phyloP scores from a whole-genome alignment of 2,113 vertebrate species.

The Pseudorhombus dupliciocellatus region DNA sequence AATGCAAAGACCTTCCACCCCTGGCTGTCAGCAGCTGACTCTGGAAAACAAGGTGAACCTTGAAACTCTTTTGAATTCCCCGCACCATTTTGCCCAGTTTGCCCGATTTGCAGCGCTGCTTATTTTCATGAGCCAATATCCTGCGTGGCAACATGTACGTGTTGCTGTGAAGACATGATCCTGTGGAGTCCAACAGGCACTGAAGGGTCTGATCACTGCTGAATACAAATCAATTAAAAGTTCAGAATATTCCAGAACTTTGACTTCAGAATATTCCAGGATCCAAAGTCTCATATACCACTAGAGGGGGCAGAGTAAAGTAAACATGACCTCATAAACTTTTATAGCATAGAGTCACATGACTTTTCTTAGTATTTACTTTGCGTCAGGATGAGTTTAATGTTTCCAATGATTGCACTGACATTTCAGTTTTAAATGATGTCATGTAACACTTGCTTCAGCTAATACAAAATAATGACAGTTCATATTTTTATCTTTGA shows the following conservation, averaged over 20 bases:
- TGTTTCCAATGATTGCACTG: no score
- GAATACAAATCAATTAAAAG: neutral
- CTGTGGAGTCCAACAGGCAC: conserved; percentile 18
- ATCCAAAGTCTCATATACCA: no score
- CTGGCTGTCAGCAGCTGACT: conserved; percentile 22
- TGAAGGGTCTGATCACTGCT: conserved; percentile 1
- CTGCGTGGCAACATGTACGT: neutral
- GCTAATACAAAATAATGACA: no score
- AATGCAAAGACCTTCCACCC: conserved; percentile 68
- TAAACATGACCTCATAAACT: no score
- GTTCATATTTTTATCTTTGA: no score
- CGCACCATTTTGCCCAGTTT: neutral
- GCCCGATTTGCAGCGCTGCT: neutral
- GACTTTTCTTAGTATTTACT: neutral
- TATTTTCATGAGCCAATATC: neutral
- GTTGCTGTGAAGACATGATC: conserved; percentile 8
- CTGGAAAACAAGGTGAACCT: conserved; percentile 13
- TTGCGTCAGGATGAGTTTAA: neutral
- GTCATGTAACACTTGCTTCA: no score
- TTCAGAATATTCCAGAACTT: no score
- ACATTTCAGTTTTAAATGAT: no score
- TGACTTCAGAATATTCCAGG: no score
- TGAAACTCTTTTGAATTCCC: rapidly evolving
- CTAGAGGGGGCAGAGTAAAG: no score
- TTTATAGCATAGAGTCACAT: no score